phyloP scores from a whole-genome alignment of 2,113 vertebrate genomes.

The Salvator merianae region DNA sequence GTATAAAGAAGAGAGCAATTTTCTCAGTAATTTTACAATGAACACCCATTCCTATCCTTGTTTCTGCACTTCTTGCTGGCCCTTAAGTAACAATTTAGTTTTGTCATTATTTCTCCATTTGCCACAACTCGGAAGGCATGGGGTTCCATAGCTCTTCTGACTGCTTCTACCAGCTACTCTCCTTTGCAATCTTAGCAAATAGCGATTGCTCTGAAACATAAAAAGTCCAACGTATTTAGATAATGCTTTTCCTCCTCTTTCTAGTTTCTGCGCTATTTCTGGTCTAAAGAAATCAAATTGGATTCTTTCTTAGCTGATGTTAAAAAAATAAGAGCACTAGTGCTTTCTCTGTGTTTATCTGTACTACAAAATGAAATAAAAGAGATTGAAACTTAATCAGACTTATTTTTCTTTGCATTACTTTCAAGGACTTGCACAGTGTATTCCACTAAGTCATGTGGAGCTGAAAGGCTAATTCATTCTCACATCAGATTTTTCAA shows the following conservation, averaged over 20 bases:
- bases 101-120: not conserved
- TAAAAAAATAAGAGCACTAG: not conserved
- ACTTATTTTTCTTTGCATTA: not conserved
- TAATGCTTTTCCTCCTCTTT: not conserved
- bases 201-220: conserved; percentile 16
- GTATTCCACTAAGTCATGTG: not conserved
- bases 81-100: not conserved
- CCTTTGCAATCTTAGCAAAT: conserved; percentile 48
- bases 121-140: not conserved
- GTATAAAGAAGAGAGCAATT: conserved; percentile 22
- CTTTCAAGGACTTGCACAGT: not conserved
- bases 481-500: not conserved
- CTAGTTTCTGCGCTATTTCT: not conserved
- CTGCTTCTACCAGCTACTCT: not conserved
- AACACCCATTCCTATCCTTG: conserved; percentile 13
- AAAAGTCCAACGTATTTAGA: not conserved
- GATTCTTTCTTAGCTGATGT: conserved; percentile 1
- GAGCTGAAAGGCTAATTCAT: not conserved
- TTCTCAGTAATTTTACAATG: not conserved
- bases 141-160: conserved; percentile 18
- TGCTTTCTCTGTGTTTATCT: not conserved
- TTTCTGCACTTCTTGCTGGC: not conserved
- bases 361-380: not conserved
- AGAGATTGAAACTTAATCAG: not conserved
- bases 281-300: conserved; percentile 9